Conservation (phyloP, 92 coral and sea anemone genomes). For the Epizoanthus scotinus region DNA sequence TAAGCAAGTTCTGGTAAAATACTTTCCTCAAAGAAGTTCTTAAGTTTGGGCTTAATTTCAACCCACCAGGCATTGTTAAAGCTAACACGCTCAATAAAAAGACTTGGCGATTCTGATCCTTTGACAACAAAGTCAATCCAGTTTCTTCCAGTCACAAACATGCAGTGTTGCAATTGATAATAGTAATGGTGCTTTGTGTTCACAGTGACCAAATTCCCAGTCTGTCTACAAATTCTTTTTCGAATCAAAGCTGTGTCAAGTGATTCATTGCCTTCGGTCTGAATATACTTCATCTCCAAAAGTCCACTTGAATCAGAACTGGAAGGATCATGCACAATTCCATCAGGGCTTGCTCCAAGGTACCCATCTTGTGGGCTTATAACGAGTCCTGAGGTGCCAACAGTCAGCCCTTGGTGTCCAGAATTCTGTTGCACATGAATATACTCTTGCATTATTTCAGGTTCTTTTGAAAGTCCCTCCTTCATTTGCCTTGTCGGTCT, state of each 20-base stretch:
- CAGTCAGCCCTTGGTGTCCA: constrained; percentile 22
- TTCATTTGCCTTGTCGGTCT: constrained; percentile 34
- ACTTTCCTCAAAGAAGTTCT: constrained; percentile 18
- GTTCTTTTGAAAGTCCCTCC: constrained; percentile 34
- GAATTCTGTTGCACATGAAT: constrained; percentile 22
- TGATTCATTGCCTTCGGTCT: constrained; percentile 17
- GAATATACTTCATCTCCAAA: constrained; percentile 40
- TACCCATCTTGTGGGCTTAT: constrained; percentile 30
- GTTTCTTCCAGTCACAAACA: constrained; percentile 18
- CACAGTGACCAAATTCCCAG: background rate
- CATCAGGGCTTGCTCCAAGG: constrained; percentile 51
- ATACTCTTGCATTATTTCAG: constrained; percentile 29
- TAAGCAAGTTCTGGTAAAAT: constrained; percentile 32
- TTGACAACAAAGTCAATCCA: constrained; percentile 31
- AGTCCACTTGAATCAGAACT: constrained; percentile 31
- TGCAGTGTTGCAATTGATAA: constrained; percentile 17
- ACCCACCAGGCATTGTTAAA: constrained; percentile 14
- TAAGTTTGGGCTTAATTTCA: constrained; percentile 13
- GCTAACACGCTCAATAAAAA: constrained; percentile 15
- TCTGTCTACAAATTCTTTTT: constrained; percentile 12
- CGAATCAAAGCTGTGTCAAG: constrained; percentile 38
- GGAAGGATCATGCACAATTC: constrained; percentile 46
- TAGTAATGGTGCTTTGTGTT: constrained; percentile 23
- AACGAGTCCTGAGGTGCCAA: constrained; percentile 8
- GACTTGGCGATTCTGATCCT: background rate